Evolutionary conservation across 2,888 invertebrate species (phyloP), one percentile per base, ranked within the genome.

Genomic region (Agrenia bidenticulata): DNA sequence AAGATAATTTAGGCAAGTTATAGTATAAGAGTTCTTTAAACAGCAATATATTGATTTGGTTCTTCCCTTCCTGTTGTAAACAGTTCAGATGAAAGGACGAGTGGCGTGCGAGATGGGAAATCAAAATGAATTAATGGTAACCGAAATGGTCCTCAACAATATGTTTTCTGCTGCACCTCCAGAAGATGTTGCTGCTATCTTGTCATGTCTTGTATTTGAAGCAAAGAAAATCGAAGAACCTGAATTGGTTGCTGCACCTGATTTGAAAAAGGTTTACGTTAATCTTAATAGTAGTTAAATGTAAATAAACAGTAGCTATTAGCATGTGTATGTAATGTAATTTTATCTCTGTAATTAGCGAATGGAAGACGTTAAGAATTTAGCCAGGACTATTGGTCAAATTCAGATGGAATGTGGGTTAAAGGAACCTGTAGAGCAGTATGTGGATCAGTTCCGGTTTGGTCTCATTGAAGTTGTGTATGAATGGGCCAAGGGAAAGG

Each of bases 121-220:
- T 75, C 82, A 83, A 82, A 90, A 92, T 77, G 97, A 94, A 80
- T 82, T 99, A 21, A 85, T 99, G 60, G 89, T 98, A 68, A 97
- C 98, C 0, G 98, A 99, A 80, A 82, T 99, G 53, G 89, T 70
- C 7, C 87, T 97, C 75, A 87, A 92, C 70, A 94, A 96, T 79
- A 87, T 92, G 59, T 86, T 99, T 73, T 90, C 90, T 0, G 88
- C 91, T 77, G 85, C 93, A 68, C 86, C 87, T 69, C 90, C 94
- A 0, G 89, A 92, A 0, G 96, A 97, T 81, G 94, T 98, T 53
- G 97, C 96, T 0, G 95, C 97, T 0, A 80, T 98, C 45, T 82
- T 99, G 45, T 98, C 97, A 0, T 89, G 91, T 59, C 85, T 97
- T 73, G 95, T 99, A 45, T 97, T 93, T 81, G 93, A 96, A 82